These are phyloP conservation scores for Odontesthes bonariensis DNA, from an alignment of 2,113 vertebrate genomes.

Conservation along the genomic window DNA sequence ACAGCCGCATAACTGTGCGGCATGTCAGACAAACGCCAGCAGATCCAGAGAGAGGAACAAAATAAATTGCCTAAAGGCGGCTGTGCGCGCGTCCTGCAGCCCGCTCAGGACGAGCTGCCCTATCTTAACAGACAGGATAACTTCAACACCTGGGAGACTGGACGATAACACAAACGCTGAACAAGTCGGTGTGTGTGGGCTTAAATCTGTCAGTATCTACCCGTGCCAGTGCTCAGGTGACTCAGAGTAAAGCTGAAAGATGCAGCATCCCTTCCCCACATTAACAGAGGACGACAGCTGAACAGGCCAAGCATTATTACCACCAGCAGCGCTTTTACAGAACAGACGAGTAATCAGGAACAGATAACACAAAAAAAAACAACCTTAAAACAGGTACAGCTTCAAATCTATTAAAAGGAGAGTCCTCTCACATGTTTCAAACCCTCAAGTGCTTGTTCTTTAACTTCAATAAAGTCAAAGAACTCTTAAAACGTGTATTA, in stretches of 20 bases:
- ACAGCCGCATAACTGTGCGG: neutral
- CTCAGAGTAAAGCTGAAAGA: neutral
- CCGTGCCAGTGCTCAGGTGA: neutral
- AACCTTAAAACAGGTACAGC: neutral
- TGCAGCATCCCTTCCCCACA: neutral
- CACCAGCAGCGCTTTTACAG: neutral
- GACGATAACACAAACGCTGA: neutral
- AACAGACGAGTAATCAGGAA: neutral
- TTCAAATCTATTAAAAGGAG: neutral
- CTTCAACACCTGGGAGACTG: conserved; percentile 17
- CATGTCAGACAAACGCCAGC: conserved; percentile 9
- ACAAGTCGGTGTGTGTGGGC: neutral
- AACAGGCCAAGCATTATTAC: neutral
- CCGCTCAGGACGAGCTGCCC: conserved; percentile 19
- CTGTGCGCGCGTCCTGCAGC: conserved; percentile 24
- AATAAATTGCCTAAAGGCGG: conserved; percentile 6
- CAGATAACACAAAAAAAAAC: neutral
- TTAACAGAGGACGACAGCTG: neutral
- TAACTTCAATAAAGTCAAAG: neutral
- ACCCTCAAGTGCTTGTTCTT: neutral
- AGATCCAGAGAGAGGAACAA: accelerated
- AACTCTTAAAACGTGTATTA: conserved; percentile 2
- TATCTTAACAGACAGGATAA: conserved; percentile 40
- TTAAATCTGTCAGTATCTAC: conserved; percentile 14
- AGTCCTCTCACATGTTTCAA: neutral